These are phyloP conservation scores for Callaeas wilsoni DNA, from an alignment of 2,113 vertebrate genomes.

Conservation along the genomic window DNA sequence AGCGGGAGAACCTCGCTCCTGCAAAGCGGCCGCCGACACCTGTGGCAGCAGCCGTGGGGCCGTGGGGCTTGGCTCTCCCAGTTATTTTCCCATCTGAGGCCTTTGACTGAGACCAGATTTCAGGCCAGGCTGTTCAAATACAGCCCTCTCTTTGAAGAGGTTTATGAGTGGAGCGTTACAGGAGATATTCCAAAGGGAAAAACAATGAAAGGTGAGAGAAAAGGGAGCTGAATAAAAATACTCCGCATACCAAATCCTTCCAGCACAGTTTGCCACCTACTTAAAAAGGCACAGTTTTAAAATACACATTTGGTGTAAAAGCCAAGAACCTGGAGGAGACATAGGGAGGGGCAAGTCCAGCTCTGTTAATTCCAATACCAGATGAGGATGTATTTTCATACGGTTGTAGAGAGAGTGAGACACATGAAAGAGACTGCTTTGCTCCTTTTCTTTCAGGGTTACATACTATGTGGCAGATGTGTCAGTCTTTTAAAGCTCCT, in stretches of 20 bases:
- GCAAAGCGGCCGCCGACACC: slow-evolving; percentile 6
- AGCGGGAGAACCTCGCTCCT: neutral
- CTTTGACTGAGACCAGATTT: slow-evolving; percentile 61
- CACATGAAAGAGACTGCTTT: slow-evolving; percentile 45
- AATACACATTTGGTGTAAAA: slow-evolving; percentile 49
- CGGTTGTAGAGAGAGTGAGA: neutral
- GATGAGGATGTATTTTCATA: slow-evolving; percentile 57
- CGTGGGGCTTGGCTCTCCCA: neutral
- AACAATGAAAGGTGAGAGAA: slow-evolving; percentile 55
- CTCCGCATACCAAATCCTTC: slow-evolving; percentile 35
- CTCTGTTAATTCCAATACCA: slow-evolving; percentile 61
- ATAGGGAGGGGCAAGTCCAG: neutral
- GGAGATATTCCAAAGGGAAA: slow-evolving; percentile 63
- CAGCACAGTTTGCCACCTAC: slow-evolving; percentile 57
- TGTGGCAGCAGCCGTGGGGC: slow-evolving; percentile 41
- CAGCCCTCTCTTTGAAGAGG: slow-evolving; percentile 4
- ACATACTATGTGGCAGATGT: slow-evolving; percentile 57
- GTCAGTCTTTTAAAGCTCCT: slow-evolving; percentile 59
- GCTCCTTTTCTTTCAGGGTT: slow-evolving; percentile 50
- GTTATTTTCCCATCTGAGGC: slow-evolving; percentile 56
- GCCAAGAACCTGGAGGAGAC: slow-evolving; percentile 32
- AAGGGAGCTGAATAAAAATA: slow-evolving; percentile 47
- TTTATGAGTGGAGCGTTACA: slow-evolving; percentile 62
- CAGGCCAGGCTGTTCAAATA: slow-evolving; percentile 27
- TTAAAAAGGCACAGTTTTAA: slow-evolving; percentile 58